Percentiles rank a stretch among this genome's conserved stretches.
Evolutionary conservation across 2,797 vertebrate species (phyloP).

Genomic region (Neostethus bicornis): DNA sequence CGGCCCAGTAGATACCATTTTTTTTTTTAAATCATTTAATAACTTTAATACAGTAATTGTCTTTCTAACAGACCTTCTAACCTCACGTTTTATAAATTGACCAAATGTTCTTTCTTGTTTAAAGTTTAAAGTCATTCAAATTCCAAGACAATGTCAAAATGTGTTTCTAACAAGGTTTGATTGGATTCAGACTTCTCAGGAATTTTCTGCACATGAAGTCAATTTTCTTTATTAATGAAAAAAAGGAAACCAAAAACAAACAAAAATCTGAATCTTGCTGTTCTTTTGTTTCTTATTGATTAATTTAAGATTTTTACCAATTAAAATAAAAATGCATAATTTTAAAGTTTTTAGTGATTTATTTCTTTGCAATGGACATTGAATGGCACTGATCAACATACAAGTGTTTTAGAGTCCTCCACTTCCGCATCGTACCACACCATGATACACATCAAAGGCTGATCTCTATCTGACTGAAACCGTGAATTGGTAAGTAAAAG

Average conservation of each 20-base stretch:
- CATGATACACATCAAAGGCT: conserved; percentile 14
- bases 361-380: neutral
- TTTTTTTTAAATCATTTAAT: neutral
- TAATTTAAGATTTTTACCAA: conserved; percentile 3
- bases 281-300: neutral
- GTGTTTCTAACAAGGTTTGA: no score
- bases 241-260: no score
- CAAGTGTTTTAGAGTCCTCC: conserved; percentile 1
- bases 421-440: conserved; percentile 57
- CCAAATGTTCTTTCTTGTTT: no score
- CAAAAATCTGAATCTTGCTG: neutral
- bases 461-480: conserved; percentile 28
- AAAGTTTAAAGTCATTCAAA: no score
- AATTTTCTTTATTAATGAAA: no score
- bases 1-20: neutral
- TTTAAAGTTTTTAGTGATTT: neutral
- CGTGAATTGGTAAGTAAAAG: no score
- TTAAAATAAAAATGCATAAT: neutral
- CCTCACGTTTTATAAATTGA: no score
- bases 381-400: conserved; percentile 42
- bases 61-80: neutral
- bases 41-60: neutral
- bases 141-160: no score
- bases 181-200: no score
- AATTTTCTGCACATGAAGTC: no score